Conservation (phyloP, 2,113 vertebrate genomes). For the Potamarius usumacintae region DNA sequence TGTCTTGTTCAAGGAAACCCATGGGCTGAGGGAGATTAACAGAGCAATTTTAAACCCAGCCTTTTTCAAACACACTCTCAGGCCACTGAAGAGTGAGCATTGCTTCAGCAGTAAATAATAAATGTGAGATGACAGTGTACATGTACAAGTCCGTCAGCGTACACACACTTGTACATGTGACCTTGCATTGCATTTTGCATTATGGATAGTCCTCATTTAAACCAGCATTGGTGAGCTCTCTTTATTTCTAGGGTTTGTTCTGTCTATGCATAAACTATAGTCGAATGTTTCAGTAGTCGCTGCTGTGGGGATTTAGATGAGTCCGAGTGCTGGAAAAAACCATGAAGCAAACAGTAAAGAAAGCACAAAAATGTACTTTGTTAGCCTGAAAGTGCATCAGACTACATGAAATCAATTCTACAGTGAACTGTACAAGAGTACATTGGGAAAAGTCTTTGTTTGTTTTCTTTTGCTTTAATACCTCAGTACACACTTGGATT, state of each 20-base stretch:
- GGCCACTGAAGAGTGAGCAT: slow-evolving; percentile 47
- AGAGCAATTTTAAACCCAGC: slow-evolving; percentile 40
- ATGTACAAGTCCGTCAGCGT: not conserved
- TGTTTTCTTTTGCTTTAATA: not conserved
- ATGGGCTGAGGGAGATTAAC: not conserved
- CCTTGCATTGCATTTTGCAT: not conserved
- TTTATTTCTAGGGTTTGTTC: not conserved
- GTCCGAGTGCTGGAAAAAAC: not conserved
- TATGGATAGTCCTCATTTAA: not conserved
- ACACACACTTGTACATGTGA: not conserved
- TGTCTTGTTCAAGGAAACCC: slow-evolving; percentile 46
- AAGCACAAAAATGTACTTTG: not conserved
- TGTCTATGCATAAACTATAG: slow-evolving; percentile 35
- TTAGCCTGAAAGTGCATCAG: not conserved
- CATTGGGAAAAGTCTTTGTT: not conserved
- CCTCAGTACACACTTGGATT: not conserved
- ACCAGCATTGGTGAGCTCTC: slow-evolving; percentile 31
- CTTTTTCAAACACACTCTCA: slow-evolving; percentile 47
- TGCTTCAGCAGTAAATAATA: slow-evolving; percentile 22
- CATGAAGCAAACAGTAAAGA: not conserved
- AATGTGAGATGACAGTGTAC: not conserved
- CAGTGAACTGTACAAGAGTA: not conserved
- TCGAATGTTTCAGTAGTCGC: slow-evolving; percentile 62
- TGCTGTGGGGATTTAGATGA: slow-evolving; percentile 26
- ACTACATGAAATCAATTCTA: not conserved